Evolutionary conservation across 35 echinoderm and acorn worm genomes (phyloP), one percentile per base, ranked within the genome.

Genomic region (Chiridota heheva): DNA sequence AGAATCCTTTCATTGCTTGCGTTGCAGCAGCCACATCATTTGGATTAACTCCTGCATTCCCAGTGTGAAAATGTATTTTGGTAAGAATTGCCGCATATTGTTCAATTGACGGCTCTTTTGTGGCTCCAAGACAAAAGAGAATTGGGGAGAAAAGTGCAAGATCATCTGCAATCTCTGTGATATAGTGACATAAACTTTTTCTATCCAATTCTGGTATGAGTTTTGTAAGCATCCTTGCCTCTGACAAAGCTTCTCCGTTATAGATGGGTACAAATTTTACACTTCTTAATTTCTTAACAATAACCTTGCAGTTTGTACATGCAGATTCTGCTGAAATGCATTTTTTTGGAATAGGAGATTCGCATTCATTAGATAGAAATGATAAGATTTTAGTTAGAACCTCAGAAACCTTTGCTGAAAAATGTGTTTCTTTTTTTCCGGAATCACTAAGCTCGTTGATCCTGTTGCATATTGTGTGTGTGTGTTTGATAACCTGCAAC

Each of bases 1-100:
- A 74, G 55, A 74, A 74, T 2, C 70, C 70, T n/a, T 51, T 4
- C 12, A 74, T 20, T 34, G 70, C 70, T 31, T 74, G 70, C 8
- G 47, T 31, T 10, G 70, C 70, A 12, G 70, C 70, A 20, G 33
- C 8, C 26, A 15, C 7, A n/a, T 51, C 7, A 26, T 41, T 41
- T 31, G 70, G 20, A 32, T 74, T 74, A 3, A 33, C n/a, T 17
- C n/a, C n/a, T n/a, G n/a, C n/a, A n/a, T n/a, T n/a, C n/a, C n/a
- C 40, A 2, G 2, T 53, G 12, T 74, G 20, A 33, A 34, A 33
- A 2, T 18, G 32, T 7, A 74, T 74, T 18, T 51, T 26, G 17
- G 31, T n/a, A 33, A 74, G 44, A 32, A 33, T 44, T 51, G 10
- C 56, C 20, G 70, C 70, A 33, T 74, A 74, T 34, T 74, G 70